These are phyloP conservation scores for Proisotoma minuta DNA, from an alignment of 2,888 invertebrate species.

Conservation along the genomic window DNA sequence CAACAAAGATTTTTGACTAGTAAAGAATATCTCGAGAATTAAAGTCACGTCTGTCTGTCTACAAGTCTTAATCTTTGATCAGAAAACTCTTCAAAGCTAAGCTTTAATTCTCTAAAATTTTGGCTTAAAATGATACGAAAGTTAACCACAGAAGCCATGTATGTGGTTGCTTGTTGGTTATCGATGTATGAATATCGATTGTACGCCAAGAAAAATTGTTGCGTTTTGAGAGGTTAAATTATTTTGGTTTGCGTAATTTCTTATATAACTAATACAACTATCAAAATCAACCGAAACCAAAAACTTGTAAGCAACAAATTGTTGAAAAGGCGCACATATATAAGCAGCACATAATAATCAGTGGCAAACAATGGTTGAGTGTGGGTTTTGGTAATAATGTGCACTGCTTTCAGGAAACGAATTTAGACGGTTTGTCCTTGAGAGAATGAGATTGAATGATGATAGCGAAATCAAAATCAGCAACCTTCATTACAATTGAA, in stretches of 20 bases:
- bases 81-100: too few relatives aligned
- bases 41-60: neutral
- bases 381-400: neutral
- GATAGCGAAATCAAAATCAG: conserved; percentile 1
- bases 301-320: too few relatives aligned
- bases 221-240: too few relatives aligned
- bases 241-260: too few relatives aligned
- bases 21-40: neutral
- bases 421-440: neutral
- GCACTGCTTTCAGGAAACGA: neutral
- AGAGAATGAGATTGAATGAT: neutral
- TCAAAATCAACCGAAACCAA: too few relatives aligned
- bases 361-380: neutral
- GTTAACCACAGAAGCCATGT: too few relatives aligned
- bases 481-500: conserved; percentile 5
- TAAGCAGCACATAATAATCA: neutral
- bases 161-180: too few relatives aligned
- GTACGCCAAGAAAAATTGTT: too few relatives aligned
- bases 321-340: too few relatives aligned
- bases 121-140: too few relatives aligned
- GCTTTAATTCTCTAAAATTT: neutral
- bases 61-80: neutral
- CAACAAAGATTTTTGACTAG: neutral
- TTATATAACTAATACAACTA: too few relatives aligned
- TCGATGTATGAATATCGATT: too few relatives aligned